These are phyloP conservation scores for Drosophila mulleri DNA, from an alignment of 2,888 invertebrate genomes.

Conservation along the genomic window DNA sequence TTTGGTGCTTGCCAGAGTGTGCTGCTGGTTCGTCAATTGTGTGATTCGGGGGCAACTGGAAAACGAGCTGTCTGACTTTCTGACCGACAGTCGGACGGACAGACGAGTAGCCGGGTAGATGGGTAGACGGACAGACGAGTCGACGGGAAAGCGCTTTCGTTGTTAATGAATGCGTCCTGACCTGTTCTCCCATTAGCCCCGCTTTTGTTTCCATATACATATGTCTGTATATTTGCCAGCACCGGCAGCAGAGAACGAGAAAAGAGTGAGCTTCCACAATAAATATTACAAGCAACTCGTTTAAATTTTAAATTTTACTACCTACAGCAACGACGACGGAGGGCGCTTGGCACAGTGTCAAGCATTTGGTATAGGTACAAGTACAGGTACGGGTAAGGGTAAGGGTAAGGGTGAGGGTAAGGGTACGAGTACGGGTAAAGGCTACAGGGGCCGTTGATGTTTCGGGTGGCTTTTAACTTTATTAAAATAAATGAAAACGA, in stretches of 20 bases:
- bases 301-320: constrained; percentile 50
- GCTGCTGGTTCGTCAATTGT: not conserved
- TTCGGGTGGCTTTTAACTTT: constrained; percentile 70
- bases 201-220: constrained; percentile 9
- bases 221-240: not conserved
- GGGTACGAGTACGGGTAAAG: not conserved
- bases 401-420: not conserved
- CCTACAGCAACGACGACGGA: constrained; percentile 10
- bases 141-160: constrained; percentile 9
- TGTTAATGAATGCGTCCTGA: constrained; percentile 51
- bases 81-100: not conserved
- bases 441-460: constrained; percentile 20
- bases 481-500: constrained; percentile 62
- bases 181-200: constrained; percentile 13
- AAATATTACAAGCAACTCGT: constrained; percentile 31
- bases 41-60: constrained; percentile 34
- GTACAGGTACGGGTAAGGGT: not conserved
- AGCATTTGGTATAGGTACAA: constrained; percentile 28
- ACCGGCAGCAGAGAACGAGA: not conserved
- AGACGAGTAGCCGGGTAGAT: not conserved
- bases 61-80: constrained; percentile 33
- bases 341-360: constrained; percentile 56
- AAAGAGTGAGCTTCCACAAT: constrained; percentile 13
- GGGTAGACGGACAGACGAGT: not conserved
- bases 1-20: constrained; percentile 69